Evolutionary conservation across 2,113 vertebrate species (phyloP).

Genomic region (Sinocyclocheilus rhinocerous): DNA sequence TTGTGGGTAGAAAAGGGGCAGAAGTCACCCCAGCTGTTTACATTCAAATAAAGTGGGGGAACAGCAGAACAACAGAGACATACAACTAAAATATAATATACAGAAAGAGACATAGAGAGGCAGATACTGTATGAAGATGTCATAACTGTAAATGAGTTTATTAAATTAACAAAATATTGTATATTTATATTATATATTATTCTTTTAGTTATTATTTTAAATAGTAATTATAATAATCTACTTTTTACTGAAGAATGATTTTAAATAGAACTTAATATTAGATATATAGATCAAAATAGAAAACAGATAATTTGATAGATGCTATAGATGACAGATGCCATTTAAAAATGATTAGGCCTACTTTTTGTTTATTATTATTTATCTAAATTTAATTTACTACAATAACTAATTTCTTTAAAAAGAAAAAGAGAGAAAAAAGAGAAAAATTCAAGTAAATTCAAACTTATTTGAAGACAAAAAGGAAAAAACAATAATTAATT

Average conservation of each 20-base stretch:
- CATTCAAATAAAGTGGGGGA: slow-evolving; percentile 62
- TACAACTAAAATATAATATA: not conserved
- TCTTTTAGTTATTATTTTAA: not conserved
- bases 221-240: not conserved
- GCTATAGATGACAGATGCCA: not conserved
- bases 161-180: not conserved
- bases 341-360: not conserved
- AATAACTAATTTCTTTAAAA: not conserved
- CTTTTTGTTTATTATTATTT: not conserved
- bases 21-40: slow-evolving; percentile 62
- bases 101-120: not conserved
- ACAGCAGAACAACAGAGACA: not conserved
- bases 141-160: not conserved
- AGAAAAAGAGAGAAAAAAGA: not conserved
- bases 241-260: not conserved
- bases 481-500: too few relatives aligned
- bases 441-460: not conserved
- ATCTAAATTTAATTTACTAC: not conserved
- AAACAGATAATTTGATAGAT: not conserved
- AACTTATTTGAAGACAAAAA: not conserved
- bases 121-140: not conserved
- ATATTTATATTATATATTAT: not conserved
- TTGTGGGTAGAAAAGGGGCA: slow-evolving; percentile 52
- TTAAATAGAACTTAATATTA: not conserved
- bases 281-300: not conserved